Conservation (phyloP, 2,888 invertebrate species). For the Suillia variegata region DNA sequence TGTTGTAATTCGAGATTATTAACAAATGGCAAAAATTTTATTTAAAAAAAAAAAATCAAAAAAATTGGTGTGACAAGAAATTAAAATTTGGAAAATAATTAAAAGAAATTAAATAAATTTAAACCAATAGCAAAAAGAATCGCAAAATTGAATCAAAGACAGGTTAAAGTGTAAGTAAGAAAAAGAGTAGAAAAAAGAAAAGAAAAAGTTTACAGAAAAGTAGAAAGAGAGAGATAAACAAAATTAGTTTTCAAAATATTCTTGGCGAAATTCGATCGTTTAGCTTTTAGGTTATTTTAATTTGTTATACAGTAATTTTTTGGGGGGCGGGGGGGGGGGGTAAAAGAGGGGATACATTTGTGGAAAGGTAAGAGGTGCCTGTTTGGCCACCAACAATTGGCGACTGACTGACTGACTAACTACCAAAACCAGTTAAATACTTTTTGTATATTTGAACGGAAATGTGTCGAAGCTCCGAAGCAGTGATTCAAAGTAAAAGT, state of each 20-base stretch:
- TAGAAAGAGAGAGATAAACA: neutral
- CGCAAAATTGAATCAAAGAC: neutral
- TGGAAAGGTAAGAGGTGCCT: too few relatives aligned
- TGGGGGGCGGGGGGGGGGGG: too few relatives aligned
- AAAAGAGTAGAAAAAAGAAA: neutral
- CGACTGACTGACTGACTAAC: conserved; percentile 36
- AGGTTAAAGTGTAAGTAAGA: neutral
- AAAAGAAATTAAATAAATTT: neutral
- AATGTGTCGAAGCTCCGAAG: too few relatives aligned
- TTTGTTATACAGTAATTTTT: too few relatives aligned
- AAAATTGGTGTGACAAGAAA: neutral
- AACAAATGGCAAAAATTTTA: neutral
- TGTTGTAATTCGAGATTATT: neutral
- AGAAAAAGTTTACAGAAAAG: neutral
- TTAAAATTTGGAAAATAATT: neutral
- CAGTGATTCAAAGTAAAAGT: too few relatives aligned
- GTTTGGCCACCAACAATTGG: too few relatives aligned
- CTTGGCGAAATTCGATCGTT: too few relatives aligned
- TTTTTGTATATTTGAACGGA: too few relatives aligned
- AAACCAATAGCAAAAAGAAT: conserved; percentile 5
- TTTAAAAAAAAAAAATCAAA: neutral
- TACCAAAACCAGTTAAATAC: too few relatives aligned
- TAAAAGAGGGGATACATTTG: too few relatives aligned
- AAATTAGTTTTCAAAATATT: neutral
- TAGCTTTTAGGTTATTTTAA: too few relatives aligned